Base-by-base conservation (phyloP, 2,888 invertebrate species). In the Tetheella fluctuosa region DNA sequence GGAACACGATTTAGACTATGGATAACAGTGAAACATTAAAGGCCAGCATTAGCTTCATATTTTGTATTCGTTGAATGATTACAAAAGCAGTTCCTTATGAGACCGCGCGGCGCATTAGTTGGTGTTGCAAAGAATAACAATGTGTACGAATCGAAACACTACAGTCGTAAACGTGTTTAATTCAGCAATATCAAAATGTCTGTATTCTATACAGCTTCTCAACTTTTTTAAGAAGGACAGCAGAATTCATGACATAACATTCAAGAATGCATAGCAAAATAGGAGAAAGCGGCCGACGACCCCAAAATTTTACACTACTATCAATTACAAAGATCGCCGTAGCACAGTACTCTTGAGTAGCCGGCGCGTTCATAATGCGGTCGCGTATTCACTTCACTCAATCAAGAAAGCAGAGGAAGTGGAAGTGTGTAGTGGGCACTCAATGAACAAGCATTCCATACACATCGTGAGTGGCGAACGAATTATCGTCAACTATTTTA, bases 231-330 rank as follows among this genome's bases (percentile, higher is more conserved):
- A 73, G 63, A 71, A 64, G 59, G 67, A 67, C 64, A 72, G 63
- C 70, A 77, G 68, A 74, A 74, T 68, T 69, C 67, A 77, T 88
- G 84, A 88, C 83, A 85, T 88, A 88, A 89, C 77, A 83, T 80
- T 20, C 20, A 37, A 34, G 76, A 79, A 80, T 76, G 79, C 80
- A 81, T 80, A 80, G 79, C 62, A 71, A 73, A 76, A 76, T 71
- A 68, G 74, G 86, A 87, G 90, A 90, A 89, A 89, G 89, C 86
- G 88, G 84, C 64, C 84, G 78, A 77, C 79, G 85, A 88, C 86
- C 87, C 79, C 78, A 77, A 76, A 77, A 66, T 77, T 81, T 82
- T 85, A 84, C 83, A 79, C 65, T 72, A 74, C 71, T 73, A 79
- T 77, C 76, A 74, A 77, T 80, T 81, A 81, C 73, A 79, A 77